Evolutionary conservation across 92 coral and sea anemone species (phyloP), one percentile per base, ranked within the genome.

Genomic region (Zoanthus sociatus): DNA sequence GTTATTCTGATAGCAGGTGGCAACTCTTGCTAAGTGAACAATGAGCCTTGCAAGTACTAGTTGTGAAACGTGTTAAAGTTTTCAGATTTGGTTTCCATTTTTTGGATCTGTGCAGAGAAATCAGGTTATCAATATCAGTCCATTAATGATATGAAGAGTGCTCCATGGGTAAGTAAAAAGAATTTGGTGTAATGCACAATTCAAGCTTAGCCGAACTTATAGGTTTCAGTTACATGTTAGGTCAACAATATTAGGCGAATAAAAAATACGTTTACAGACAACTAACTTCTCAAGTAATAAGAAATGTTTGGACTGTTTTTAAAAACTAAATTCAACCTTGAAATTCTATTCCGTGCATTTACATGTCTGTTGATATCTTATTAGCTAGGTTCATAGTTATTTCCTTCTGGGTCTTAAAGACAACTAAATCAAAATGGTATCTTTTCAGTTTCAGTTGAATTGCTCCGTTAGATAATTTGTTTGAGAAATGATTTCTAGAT

Each of bases 11-110:
- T 69, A 33, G 46, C 74, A 31, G 74, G 74, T 69, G 74, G 17
- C 46, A 44, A 20, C 14, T 69, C 69, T 63, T 63, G 69, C 16
- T 63, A 16, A 69, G 7, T 7, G 7, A 31, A 69, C 74, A 69
- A 69, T 31, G 74, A 69, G 17, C 14, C 74, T 69, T 69, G 74
- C 74, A 69, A 69, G 74, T 69, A 69, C 46, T 20, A 12, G 10
- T 69, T 69, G 45, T 69, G 14, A 69, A 69, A 69, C 47, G 74
- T 30, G 17, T 44, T 18, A 61, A 18, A 15, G 4, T 69, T 68
- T 69, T 10, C 45, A 30, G 69, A 63, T 6, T 20, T 20, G 69
- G 17, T 63, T 17, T 17, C 12, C 12, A 50, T 50, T 7, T 50
- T 63, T 63, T 20, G 6, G 5, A n/a, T 17, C 10, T 63, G 26